A percentile compares a stretch with the other conserved stretches of the same genome.
Conservation (phyloP, 1,140 invertebrate genomes). For the Stenopsyche tienmushanensis region DNA sequence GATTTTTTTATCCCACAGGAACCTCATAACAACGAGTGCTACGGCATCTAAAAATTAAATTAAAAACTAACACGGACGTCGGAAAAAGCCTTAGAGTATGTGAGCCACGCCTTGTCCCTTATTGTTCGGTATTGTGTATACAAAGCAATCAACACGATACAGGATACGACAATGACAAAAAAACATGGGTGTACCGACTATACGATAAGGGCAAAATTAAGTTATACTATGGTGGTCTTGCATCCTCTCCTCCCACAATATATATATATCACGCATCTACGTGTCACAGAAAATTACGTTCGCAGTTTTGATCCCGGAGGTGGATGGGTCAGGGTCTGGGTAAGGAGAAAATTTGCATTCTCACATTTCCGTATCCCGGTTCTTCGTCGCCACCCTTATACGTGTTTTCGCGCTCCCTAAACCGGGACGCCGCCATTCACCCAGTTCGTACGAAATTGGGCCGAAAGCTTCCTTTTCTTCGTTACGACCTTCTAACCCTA, state of each 20-base stretch:
- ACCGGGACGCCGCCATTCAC: too few species aligned
- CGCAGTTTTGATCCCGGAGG: conserved; percentile 7
- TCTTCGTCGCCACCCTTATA: neutral
- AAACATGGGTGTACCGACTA: neutral
- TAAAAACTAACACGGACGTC: neutral
- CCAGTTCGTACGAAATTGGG: neutral
- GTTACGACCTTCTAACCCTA: conserved; percentile 4
- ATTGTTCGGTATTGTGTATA: neutral
- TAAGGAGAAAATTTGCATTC: conserved; percentile 12
- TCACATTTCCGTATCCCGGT: conserved; percentile 10
- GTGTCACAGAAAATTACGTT: conserved; percentile 11
- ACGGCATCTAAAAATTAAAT: too few species aligned
- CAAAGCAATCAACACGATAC: neutral
- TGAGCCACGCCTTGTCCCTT: neutral
- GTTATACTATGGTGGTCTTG: neutral
- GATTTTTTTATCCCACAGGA: too few species aligned
- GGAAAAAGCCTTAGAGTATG: neutral
- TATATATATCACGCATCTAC: neutral
- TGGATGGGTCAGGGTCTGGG: neutral
- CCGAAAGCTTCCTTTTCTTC: neutral
- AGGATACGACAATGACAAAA: neutral
- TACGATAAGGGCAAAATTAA: conserved; percentile 10
- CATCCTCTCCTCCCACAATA: neutral
- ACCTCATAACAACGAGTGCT: too few species aligned
- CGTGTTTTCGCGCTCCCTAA: neutral